Conservation (phyloP, 1,140 invertebrate species). For the Drosophila dunni region DNA sequence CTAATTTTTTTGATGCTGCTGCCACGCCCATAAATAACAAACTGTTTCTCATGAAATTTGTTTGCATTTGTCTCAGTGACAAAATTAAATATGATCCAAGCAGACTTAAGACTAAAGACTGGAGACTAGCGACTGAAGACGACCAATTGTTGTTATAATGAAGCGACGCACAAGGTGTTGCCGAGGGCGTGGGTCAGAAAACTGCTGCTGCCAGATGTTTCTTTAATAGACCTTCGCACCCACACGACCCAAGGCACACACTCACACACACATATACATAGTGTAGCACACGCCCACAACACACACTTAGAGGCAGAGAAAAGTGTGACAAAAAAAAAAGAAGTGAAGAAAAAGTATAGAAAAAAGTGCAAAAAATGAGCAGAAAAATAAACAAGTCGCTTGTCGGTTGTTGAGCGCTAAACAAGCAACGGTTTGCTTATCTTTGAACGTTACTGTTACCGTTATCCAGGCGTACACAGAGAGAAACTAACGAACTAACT, state of each 20-base stretch:
- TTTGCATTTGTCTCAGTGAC: conserved; percentile 47
- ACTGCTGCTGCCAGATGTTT: conserved; percentile 63
- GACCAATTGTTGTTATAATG: conserved; percentile 39
- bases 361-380: conserved; percentile 16
- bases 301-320: conserved; percentile 18
- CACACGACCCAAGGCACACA: conserved; percentile 25
- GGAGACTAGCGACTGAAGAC: not conserved
- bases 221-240: conserved; percentile 62
- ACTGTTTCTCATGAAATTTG: conserved; percentile 25
- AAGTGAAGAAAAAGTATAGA: not conserved
- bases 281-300: conserved; percentile 13
- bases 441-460: conserved; percentile 64
- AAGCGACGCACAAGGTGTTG: conserved; percentile 51
- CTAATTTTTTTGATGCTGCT: conserved; percentile 62
- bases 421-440: conserved; percentile 71
- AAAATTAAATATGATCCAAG: conserved; percentile 60
- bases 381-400: conserved; percentile 78
- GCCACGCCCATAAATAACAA: conserved; percentile 59
- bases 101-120: not conserved
- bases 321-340: conserved; percentile 60
- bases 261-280: conserved; percentile 25
- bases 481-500: conserved; percentile 19
- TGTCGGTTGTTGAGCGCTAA: conserved; percentile 52
- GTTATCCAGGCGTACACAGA: conserved; percentile 42
- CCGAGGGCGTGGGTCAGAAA: conserved; percentile 39